Percentiles rank a stretch among this genome's conserved stretches.
These are phyloP conservation scores for Synanthedon tipuliformis DNA, from an alignment of 2,888 invertebrate species.

Conservation along the genomic window DNA sequence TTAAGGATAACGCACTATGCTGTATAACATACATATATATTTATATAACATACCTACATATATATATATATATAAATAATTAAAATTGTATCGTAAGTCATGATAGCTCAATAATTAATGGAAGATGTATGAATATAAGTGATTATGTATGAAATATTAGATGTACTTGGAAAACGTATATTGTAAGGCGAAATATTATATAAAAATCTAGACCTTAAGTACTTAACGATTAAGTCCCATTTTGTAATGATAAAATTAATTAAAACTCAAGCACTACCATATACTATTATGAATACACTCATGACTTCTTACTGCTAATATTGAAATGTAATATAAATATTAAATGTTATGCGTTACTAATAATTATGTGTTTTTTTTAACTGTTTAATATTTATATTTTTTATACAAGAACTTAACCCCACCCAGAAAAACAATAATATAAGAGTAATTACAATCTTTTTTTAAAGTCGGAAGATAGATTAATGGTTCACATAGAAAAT, in stretches of 20 bases:
- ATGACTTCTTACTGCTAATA: constrained; percentile 68
- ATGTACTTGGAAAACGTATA: constrained; percentile 4
- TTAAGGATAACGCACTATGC: constrained; percentile 53
- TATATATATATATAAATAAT: constrained; percentile 7
- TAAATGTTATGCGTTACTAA: constrained; percentile 80
- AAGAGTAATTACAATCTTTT: too few relatives aligned
- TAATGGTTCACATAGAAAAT: too few relatives aligned
- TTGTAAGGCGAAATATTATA: constrained; percentile 33
- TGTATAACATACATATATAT: constrained; percentile 27
- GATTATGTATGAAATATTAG: constrained; percentile 28
- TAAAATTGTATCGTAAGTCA: constrained; percentile 27
- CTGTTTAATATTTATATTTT: too few relatives aligned
- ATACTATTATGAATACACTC: constrained; percentile 64
- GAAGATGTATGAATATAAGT: constrained; percentile 38
- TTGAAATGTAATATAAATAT: constrained; percentile 72
- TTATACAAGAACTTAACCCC: too few relatives aligned
- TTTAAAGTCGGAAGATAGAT: too few relatives aligned
- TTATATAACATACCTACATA: constrained; percentile 1
- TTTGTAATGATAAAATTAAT: constrained; percentile 64
- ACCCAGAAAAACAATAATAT: too few relatives aligned
- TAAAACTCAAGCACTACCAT: constrained; percentile 64
- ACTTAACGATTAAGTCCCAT: constrained; percentile 49
- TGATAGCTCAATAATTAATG: constrained; percentile 63
- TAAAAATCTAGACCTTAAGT: constrained; percentile 32
- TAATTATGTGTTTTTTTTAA: constrained; percentile 37